Evolutionary conservation across 2,797 vertebrate genomes (phyloP), one percentile per base, ranked within the genome.

Genomic region (Hapalemur alaotrensis): DNA sequence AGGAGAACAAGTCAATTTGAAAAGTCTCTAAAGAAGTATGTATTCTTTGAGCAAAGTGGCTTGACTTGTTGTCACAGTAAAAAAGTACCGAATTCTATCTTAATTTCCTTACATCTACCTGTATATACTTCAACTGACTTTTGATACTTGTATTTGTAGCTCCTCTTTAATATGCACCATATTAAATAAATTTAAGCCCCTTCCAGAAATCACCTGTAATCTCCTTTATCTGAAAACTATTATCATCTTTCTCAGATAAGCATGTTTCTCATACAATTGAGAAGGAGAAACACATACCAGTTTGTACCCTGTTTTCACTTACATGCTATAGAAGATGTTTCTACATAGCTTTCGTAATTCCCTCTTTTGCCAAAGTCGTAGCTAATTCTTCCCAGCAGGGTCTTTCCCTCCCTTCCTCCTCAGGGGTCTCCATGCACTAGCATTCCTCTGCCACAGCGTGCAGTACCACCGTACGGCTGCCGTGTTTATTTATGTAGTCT

Each of bases 381-480:
- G 38, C 70, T 79, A 46, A 35, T 79, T 38, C 28, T 89, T 57
- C 54, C 57, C 2, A 10, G 28, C 8, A 57, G 46, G 2, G 5
- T 46, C 25, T 2, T 46, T 11, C 41, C 35, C 54, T 35, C n/a
- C 17, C 30, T 30, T 12, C 14, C 23, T 70, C n/a, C 43, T 46
- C 6, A 23, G 32, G 7, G 32, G 28, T 10, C 25, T 91, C 22
- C 0, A 9, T 12, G 12, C 35, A 8, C 61, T 43, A 22, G 3
- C 18, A 0, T n/a, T 57, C 32, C 28, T 57, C 8, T 18, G 13
- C 14, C 2, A 5, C 18, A 30, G 32, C 2, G 2, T 14, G 4
- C 1, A 2, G 22, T 32, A 30, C 48, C 43, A 23, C 54, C 8
- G 0, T 22, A 23, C 3, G 7, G 38, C 12, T 46, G 35, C n/a